Percentiles rank a stretch among this genome's conserved stretches.
phyloP scores from a whole-genome alignment of 1,140 invertebrate species.

The Himalopsyche phryganea region DNA sequence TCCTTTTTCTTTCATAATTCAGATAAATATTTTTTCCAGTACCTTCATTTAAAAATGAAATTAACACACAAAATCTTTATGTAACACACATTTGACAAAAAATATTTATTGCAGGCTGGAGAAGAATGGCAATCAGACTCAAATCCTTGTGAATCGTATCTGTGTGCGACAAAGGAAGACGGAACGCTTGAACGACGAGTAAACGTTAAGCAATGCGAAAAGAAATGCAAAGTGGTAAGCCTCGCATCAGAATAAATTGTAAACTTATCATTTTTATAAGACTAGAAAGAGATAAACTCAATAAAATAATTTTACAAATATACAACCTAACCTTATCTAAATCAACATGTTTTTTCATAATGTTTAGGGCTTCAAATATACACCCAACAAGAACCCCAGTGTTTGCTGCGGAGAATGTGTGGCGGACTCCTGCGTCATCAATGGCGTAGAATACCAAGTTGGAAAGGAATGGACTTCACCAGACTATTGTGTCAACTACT shows the following conservation, averaged over 20 bases:
- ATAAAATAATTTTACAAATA: no score
- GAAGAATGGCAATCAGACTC: slow-evolving; percentile 10
- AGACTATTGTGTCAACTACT: slow-evolving; percentile 59
- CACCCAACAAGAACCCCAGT: slow-evolving; percentile 6
- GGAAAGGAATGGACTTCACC: slow-evolving; percentile 55
- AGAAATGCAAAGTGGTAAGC: slow-evolving; percentile 16
- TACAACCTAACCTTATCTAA: no score
- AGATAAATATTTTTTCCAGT: no score
- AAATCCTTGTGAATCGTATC: slow-evolving; percentile 13
- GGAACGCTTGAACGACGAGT: slow-evolving; percentile 10
- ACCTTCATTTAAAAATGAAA: no score
- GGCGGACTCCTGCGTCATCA: slow-evolving; percentile 58
- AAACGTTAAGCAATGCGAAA: slow-evolving; percentile 15
- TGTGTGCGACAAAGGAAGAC: slow-evolving; percentile 19
- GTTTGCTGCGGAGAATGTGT: slow-evolving; percentile 66
- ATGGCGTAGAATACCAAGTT: slow-evolving; percentile 49
- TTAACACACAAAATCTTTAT: neutral
- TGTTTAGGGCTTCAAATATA: slow-evolving; percentile 26
- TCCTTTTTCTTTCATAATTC: no score
- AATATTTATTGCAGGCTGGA: slow-evolving; percentile 6
- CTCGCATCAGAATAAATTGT: neutral
- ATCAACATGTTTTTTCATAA: no score
- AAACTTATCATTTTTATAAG: slow-evolving; percentile 3
- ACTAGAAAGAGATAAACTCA: no score
- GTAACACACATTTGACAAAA: no score